Percentiles rank a stretch among this genome's conserved stretches.
phyloP scores from a whole-genome alignment of 2,113 vertebrate species.

The Mastomys coucha region DNA sequence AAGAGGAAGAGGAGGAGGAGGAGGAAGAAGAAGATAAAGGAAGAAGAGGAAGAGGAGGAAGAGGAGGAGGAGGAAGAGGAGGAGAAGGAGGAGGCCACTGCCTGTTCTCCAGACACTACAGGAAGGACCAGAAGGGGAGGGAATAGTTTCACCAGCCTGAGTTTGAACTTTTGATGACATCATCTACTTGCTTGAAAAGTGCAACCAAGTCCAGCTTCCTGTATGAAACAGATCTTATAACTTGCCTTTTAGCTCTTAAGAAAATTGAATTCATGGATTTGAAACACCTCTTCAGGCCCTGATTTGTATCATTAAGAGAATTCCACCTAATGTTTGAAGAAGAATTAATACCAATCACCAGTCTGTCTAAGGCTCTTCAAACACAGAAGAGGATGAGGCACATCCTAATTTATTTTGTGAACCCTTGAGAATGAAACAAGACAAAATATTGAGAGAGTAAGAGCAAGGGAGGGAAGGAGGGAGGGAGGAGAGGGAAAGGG shows the following conservation, averaged over 20 bases:
- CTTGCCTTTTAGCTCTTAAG: not conserved
- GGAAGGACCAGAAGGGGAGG: not conserved
- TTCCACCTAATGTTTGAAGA: not conserved
- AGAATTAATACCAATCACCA: not conserved
- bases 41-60: too few relatives aligned
- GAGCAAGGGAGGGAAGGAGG: not conserved
- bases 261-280: not conserved
- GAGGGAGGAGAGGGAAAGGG: not conserved
- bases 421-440: not conserved
- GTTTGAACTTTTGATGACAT: not conserved
- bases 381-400: not conserved
- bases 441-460: not conserved
- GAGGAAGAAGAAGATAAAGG: not conserved
- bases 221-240: not conserved
- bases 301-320: not conserved
- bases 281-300: not conserved
- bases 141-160: not conserved
- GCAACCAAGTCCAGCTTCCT: not conserved
- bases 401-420: not conserved
- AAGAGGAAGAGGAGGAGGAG: not conserved
- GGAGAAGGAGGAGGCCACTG: not conserved
- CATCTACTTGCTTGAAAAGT: not conserved
- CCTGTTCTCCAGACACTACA: not conserved
- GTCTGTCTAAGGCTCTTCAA: not conserved
- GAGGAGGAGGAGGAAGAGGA: too few relatives aligned